These are phyloP conservation scores for Drosophila yakuba DNA, from an alignment of 1,140 invertebrate species.

Conservation along the genomic window DNA sequence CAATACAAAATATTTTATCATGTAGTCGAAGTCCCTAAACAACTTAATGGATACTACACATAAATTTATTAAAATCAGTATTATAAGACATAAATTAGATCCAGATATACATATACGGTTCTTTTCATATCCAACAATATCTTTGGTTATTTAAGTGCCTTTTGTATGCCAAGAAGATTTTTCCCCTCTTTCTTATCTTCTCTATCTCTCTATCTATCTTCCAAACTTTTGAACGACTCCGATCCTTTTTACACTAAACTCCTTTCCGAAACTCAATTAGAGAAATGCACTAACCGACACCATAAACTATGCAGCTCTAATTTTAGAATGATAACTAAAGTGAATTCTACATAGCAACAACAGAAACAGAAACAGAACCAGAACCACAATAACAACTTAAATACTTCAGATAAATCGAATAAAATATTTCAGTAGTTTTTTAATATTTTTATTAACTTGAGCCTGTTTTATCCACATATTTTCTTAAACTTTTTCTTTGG, in stretches of 20 bases:
- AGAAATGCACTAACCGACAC: slow-evolving; percentile 42
- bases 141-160: slow-evolving; percentile 75
- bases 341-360: slow-evolving; percentile 79
- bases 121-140: slow-evolving; percentile 37
- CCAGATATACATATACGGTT: slow-evolving; percentile 34
- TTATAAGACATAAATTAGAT: slow-evolving; percentile 25
- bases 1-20: slow-evolving; percentile 64
- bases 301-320: slow-evolving; percentile 23
- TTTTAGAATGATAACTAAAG: slow-evolving; percentile 31
- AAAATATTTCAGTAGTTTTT: slow-evolving; percentile 58
- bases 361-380: slow-evolving; percentile 30
- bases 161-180: slow-evolving; percentile 45
- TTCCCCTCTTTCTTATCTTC: slow-evolving; percentile 10
- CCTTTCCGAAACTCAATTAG: neutral
- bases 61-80: slow-evolving; percentile 25
- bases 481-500: slow-evolving; percentile 39
- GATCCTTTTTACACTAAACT: slow-evolving; percentile 10
- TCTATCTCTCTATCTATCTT: neutral
- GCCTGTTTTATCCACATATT: slow-evolving; percentile 60
- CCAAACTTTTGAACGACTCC: neutral
- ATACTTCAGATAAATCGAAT: slow-evolving; percentile 21
- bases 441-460: slow-evolving; percentile 38
- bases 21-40: slow-evolving; percentile 35
- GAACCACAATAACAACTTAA: slow-evolving; percentile 33
- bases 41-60: slow-evolving; percentile 20